Base-by-base conservation (phyloP, 2,888 invertebrate species). In the Tenthredo mesomela region DNA sequence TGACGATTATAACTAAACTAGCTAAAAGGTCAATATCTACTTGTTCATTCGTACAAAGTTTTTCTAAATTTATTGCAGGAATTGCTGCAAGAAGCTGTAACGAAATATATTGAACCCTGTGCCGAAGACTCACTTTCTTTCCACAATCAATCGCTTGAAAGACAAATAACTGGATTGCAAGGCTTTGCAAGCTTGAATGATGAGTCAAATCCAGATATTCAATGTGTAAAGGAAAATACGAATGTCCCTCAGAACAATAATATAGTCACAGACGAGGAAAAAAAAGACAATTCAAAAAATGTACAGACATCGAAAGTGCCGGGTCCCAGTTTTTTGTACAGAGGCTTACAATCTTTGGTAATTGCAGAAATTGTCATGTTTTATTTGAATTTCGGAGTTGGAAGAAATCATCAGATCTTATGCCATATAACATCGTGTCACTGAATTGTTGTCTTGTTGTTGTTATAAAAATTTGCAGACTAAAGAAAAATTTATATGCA, bases 81-180 rank as follows among this genome's bases (percentile, higher is more conserved):
- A 33, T 15, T 67, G 18, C 33, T 33, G 25, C 12, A 33, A 15
- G 18, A 15, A 25, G n/a, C 67, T 33, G 67, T 33, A 33, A 29
- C 33, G 33, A 15, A 67, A 18, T 33, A 67, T 58, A 58, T 21
- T 21, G 21, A 58, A 58, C 15, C 50, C 18, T 50, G 50, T 18
- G 18, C 18, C 50, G 50, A 50, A 29, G 25, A 65, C 65, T 9
- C 65, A 65, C 12, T 65, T 25, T 25, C 25, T 21, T 25, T 65
- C 29, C 21, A 21, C 65, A 25, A 65, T 29, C 65, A 65, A 65
- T 65, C 65, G 25, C 21, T 65, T 10, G 65, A 65, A 67, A 29
- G 67, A 67, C 67, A 67, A 67, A 67, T 67, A 67, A 67, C 67
- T 29, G 67, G 67, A 25, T 67, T 67, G 33, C 67, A 67, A 25